Evolutionary conservation across 2,888 invertebrate genomes (phyloP).

Genomic region (Clusia tigrina): DNA sequence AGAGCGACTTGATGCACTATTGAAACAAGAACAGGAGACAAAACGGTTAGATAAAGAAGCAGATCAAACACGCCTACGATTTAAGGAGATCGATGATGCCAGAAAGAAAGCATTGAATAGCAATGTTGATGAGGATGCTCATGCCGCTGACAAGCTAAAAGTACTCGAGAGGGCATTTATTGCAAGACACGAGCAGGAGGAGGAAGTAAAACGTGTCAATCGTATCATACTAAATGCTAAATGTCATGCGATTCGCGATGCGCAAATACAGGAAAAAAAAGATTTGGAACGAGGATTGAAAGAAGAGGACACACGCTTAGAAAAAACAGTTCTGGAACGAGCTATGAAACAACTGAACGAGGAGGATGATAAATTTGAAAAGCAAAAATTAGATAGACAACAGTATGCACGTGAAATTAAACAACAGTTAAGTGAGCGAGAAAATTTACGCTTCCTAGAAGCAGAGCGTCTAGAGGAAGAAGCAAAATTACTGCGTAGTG

Average conservation of each 20-base stretch:
- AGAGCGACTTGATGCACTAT: slow-evolving; percentile 64
- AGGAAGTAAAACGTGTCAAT: slow-evolving; percentile 77
- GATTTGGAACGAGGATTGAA: slow-evolving; percentile 54
- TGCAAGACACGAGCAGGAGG: slow-evolving; percentile 65
- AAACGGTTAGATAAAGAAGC: slow-evolving; percentile 68
- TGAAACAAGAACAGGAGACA: slow-evolving; percentile 64
- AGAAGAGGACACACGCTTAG: slow-evolving; percentile 59
- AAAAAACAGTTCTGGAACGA: slow-evolving; percentile 56
- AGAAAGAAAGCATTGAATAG: slow-evolving; percentile 35
- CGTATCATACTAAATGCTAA: slow-evolving; percentile 83
- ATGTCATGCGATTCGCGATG: slow-evolving; percentile 84
- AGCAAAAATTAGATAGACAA: slow-evolving; percentile 46
- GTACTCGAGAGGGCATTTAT: slow-evolving; percentile 67
- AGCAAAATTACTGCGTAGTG: slow-evolving; percentile 52
- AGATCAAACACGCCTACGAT: slow-evolving; percentile 67
- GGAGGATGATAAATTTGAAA: slow-evolving; percentile 54
- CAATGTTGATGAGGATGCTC: slow-evolving; percentile 58
- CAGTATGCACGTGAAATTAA: slow-evolving; percentile 61
- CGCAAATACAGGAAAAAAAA: slow-evolving; percentile 76
- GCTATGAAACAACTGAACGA: slow-evolving; percentile 52
- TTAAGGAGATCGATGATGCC: slow-evolving; percentile 65
- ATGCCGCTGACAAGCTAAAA: slow-evolving; percentile 65
- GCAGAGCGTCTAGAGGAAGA: slow-evolving; percentile 62
- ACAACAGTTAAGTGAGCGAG: slow-evolving; percentile 57
- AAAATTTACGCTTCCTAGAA: slow-evolving; percentile 58